Percentiles rank a stretch among this genome's conserved stretches.
Conservation (phyloP, 2,113 vertebrate species). For the Acrocephalus arundinaceus region DNA sequence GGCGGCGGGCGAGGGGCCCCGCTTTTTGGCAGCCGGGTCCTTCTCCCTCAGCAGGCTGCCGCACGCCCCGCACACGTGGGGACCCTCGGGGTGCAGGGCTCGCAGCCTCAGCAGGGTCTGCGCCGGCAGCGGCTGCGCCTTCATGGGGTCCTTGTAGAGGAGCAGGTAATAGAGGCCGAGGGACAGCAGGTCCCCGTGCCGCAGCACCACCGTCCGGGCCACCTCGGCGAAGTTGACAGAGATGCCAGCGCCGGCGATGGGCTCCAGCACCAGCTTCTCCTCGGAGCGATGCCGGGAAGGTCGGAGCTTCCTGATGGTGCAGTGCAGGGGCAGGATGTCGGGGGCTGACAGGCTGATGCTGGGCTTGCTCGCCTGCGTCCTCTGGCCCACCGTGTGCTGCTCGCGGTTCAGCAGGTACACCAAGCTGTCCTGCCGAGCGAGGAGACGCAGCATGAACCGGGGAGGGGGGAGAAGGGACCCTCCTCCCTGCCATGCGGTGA, state of each 20-base stretch:
- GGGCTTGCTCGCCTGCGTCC: constrained; percentile 88
- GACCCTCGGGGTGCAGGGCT: constrained; percentile 65
- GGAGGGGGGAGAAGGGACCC: background rate
- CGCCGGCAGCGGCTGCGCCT: constrained; percentile 82
- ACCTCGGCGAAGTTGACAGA: constrained; percentile 87
- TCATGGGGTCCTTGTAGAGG: constrained; percentile 90
- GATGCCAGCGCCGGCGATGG: constrained; percentile 79
- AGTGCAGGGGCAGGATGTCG: constrained; percentile 93
- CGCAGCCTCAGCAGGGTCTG: constrained; percentile 84
- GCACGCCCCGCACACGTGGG: constrained; percentile 77
- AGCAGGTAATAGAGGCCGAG: constrained; percentile 93
- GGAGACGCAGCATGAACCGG: background rate
- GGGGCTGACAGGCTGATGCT: constrained; percentile 94
- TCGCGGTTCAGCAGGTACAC: constrained; percentile 91
- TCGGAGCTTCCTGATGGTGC: constrained; percentile 73
- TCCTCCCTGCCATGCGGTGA: background rate
- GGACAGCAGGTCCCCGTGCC: constrained; percentile 91
- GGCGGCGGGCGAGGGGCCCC: constrained; percentile 6
- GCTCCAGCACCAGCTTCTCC: constrained; percentile 78
- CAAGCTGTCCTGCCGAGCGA: constrained; percentile 85
- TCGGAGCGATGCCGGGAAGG: constrained; percentile 47
- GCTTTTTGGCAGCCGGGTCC: background rate
- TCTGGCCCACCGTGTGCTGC: constrained; percentile 91
- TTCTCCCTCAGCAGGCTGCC: constrained; percentile 76
- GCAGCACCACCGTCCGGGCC: constrained; percentile 80